Evolutionary conservation across 2,888 invertebrate species (phyloP), one percentile per base, ranked within the genome.

Genomic region (Onchidella celtica): DNA sequence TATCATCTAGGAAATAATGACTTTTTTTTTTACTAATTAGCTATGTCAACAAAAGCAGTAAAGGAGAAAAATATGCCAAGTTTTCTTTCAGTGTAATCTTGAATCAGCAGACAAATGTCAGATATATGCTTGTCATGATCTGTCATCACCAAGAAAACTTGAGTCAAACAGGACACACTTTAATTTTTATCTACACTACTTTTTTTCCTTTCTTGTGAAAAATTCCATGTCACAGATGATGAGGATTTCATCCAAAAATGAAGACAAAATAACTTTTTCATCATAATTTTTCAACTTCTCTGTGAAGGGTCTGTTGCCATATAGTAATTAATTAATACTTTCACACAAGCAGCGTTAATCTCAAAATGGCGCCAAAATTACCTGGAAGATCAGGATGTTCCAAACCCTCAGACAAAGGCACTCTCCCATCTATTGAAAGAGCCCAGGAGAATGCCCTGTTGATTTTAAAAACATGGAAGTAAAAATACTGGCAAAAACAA

Each of bases 351-450:
- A n/a, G n/a, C n/a, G n/a, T n/a, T n/a, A n/a, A n/a, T n/a, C n/a
- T n/a, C n/a, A n/a, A n/a, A n/a, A n/a, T n/a, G n/a, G n/a, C n/a
- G n/a, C n/a, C 3, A 32, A 17, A 66, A 69, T 57, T 88, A 93
- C 93, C 92, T 83, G 96, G 96, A 72, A 96, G 93, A 86, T 95
- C 95, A 0, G 95, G 94, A 90, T 95, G 94, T 87, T 96, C 95
- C 34, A 95, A 90, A 17, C 95, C 95, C 74, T 95, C 94, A 17
- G 94, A 93, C 0, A 95, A 88, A 0, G 94, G 92, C 77, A 95
- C 94, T 83, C 89, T 92, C 27, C 92, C 92, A 83, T 92, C 92
- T 82, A 91, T 91, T 11, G 93, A 91, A 57, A 94, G 87, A n/a
- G 94, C 94, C 94, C 94, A 94, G 72, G 95, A 94, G 90, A 96